phyloP scores from a whole-genome alignment of 2,113 vertebrate species.

The Thamnaconus septentrionalis region DNA sequence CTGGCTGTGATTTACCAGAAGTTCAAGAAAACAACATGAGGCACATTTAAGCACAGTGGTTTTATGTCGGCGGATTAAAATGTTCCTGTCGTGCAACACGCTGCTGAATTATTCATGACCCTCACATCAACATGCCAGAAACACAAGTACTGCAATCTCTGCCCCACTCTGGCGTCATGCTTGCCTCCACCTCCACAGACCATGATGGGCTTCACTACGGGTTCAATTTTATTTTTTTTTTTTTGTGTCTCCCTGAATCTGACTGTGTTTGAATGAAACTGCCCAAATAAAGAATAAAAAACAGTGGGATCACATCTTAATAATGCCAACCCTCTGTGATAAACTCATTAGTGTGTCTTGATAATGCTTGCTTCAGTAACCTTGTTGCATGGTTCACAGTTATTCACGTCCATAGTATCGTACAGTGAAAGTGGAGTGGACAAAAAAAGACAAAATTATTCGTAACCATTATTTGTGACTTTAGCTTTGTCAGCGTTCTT shows the following conservation, averaged over 20 bases:
- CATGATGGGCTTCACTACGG: background rate
- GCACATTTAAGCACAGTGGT: too few species aligned
- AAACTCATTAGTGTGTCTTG: constrained; percentile 4
- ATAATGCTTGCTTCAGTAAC: constrained; percentile 2
- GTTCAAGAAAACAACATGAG: too few species aligned
- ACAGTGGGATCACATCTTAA: too few species aligned
- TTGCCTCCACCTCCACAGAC: constrained; percentile 16
- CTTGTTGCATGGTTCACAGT: constrained; percentile 4
- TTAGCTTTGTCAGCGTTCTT: too few species aligned
- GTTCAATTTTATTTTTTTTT: constrained; percentile 12
- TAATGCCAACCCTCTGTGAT: background rate
- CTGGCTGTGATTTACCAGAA: too few species aligned
- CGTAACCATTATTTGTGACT: too few species aligned
- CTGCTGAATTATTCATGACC: constrained; percentile 53
- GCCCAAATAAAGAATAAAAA: too few species aligned
- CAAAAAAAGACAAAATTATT: background rate
- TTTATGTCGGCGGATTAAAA: too few species aligned
- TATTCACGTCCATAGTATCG: constrained; percentile 1
- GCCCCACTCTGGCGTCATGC: constrained; percentile 23
- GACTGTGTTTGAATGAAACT: too few species aligned
- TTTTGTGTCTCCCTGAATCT: too few species aligned
- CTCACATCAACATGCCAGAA: constrained; percentile 3
- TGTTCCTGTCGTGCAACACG: background rate
- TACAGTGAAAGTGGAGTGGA: constrained; percentile 6
- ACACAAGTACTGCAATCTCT: constrained; percentile 16